A percentile compares a stretch with the other conserved stretches of the same genome.
Conservation (phyloP, 2,888 invertebrate species). For the Nomada ferruginata region DNA sequence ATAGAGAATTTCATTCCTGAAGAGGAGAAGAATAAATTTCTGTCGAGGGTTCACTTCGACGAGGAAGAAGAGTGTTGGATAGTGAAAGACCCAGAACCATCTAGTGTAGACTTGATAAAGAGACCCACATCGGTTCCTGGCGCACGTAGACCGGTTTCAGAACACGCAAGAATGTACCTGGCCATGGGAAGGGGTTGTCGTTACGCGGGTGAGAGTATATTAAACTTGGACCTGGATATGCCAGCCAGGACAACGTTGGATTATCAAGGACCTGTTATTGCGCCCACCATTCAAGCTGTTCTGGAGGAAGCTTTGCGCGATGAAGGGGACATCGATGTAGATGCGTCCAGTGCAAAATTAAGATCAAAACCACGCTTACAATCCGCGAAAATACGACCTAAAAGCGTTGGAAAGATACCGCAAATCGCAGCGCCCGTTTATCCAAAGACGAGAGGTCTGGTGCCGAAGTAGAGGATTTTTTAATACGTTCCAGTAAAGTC, state of each 20-base stretch:
- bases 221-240: constrained; percentile 91
- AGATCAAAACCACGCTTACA: constrained; percentile 77
- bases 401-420: constrained; percentile 80
- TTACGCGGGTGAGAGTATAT: constrained; percentile 88
- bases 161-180: constrained; percentile 86
- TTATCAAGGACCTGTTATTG: constrained; percentile 89
- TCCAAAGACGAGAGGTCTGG: constrained; percentile 82
- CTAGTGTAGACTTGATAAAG: constrained; percentile 83
- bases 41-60: constrained; percentile 91
- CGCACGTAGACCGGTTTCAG: constrained; percentile 88
- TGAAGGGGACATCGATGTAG: constrained; percentile 83
- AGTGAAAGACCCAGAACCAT: constrained; percentile 83
- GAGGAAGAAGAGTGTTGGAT: constrained; percentile 93
- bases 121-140: constrained; percentile 88
- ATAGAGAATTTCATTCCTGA: constrained; percentile 96
- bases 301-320: constrained; percentile 82
- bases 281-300: constrained; percentile 89
- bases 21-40: constrained; percentile 91
- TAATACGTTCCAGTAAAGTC: constrained; percentile 37
- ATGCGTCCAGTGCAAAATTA: constrained; percentile 79
- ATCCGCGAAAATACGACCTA: constrained; percentile 78
- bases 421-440: constrained; percentile 82
- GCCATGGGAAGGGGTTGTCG: constrained; percentile 85
- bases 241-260: constrained; percentile 91
- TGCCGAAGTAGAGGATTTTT: constrained; percentile 77